Evolutionary conservation across 2,888 invertebrate species (phyloP), one percentile per base, ranked within the genome.

Genomic region (Elegia similella): DNA sequence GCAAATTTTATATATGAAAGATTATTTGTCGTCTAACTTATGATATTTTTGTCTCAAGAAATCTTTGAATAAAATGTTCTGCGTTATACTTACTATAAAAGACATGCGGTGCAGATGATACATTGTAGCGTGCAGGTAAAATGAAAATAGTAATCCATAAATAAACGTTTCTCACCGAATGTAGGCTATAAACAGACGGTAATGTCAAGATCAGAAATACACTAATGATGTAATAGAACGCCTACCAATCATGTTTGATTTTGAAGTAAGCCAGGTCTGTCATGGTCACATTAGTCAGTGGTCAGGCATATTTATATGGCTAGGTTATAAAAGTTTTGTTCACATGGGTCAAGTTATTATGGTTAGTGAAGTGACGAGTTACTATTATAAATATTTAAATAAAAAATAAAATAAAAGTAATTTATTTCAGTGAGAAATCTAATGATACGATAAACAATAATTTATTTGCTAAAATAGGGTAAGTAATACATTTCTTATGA

Each of bases 151-250:
- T 2, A 38, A 38, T 34, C 34, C 12, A n/a, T 12, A 5, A 38
- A n/a, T 38, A 38, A 38, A 38, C 38, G 12, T 38, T 38, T 38
- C 38, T n/a, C 38, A 2, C 38, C n/a, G 6, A 38, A 38, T 38
- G 1, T 3, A 12, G 7, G 15, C 42, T n/a, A 29, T 29, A 42
- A 53, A 30, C 23, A 29, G 29, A 30, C 13, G 1, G 12, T 17
- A 34, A 50, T 80, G 80, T 82, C 80, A 78, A 80, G 71, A 79
- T 82, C 76, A 68, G 75, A 85, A 85, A 86, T 86, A 86, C 81
- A 81, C 76, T 65, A 67, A 70, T 85, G 85, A 85, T 82, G 84
- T 80, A 82, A 84, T 73, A 61, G 17, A 34, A 12, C 53, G 42
- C 54, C 17, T 29, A 23, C 46, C 46, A 57, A 52, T 52, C 30